Evolutionary conservation across 2,113 vertebrate genomes (phyloP).

Genomic region (rabbit (Oryctolagus cuniculus)): DNA sequence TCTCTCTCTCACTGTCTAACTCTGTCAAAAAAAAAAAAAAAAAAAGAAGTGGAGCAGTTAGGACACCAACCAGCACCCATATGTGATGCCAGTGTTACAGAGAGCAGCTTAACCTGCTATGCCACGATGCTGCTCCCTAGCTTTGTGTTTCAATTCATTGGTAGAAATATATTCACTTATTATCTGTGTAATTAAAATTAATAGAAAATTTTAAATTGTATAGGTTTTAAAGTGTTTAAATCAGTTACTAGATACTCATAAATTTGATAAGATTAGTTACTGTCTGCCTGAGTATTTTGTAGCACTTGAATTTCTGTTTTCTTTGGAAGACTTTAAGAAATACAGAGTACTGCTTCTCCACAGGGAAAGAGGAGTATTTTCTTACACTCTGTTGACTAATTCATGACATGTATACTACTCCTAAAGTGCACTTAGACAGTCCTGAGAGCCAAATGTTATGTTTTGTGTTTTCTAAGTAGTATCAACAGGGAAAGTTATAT

Average conservation of each 20-base stretch:
- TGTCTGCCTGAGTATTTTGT: background rate
- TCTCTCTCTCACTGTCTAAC: too few species aligned
- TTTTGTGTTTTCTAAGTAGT: conserved; percentile 23
- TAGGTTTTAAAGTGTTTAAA: conserved; percentile 16
- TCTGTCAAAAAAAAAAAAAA: too few species aligned
- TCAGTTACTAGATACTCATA: background rate
- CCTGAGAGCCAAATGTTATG: background rate
- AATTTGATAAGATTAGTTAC: background rate
- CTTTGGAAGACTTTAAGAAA: background rate
- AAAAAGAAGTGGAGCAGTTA: too few species aligned
- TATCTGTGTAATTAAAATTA: background rate
- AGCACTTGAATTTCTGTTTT: background rate
- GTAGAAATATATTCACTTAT: background rate
- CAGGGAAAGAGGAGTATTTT: background rate
- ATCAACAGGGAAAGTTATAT: background rate
- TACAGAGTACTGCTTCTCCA: background rate
- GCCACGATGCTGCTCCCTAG: background rate
- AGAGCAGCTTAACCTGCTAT: too few species aligned
- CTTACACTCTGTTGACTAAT: background rate
- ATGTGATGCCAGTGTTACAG: too few species aligned
- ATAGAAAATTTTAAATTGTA: background rate
- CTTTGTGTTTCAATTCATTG: background rate
- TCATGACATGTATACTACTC: background rate
- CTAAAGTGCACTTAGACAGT: background rate
- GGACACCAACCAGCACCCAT: too few species aligned